These are phyloP conservation scores for Ennomos fuscantarius DNA, from an alignment of 2,888 invertebrate species.

Conservation along the genomic window DNA sequence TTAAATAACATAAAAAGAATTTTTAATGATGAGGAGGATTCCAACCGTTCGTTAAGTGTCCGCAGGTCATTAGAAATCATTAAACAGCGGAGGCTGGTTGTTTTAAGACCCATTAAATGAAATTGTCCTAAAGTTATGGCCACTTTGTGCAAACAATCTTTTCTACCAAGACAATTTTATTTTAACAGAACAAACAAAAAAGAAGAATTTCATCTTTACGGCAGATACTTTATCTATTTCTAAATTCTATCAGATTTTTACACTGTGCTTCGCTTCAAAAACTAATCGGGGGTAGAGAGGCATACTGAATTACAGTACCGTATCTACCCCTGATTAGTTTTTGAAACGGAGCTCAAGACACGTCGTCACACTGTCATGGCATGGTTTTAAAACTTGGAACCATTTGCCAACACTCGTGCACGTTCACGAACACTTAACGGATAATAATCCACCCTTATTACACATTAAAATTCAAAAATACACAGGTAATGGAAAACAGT, in stretches of 20 bases:
- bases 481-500: no score
- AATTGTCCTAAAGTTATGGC: constrained; percentile 57
- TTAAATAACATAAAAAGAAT: constrained; percentile 1
- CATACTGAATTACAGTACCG: no score
- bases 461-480: no score
- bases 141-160: constrained; percentile 54
- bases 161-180: constrained; percentile 46
- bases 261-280: constrained; percentile 4
- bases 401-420: no score
- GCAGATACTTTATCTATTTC: constrained; percentile 10
- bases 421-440: no score
- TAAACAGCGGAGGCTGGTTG: constrained; percentile 50
- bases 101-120: constrained; percentile 57
- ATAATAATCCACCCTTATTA: no score
- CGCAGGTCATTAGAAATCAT: constrained; percentile 53
- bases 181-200: constrained; percentile 36
- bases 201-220: constrained; percentile 28
- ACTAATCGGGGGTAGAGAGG: no score
- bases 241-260: constrained; percentile 18
- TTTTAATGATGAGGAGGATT: constrained; percentile 6
- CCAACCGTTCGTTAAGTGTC: constrained; percentile 17
- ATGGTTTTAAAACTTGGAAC: no score
- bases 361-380: no score
- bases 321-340: no score
- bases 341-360: no score